A percentile compares a stretch with the other conserved stretches of the same genome.
These are phyloP conservation scores for Erebia ligea DNA, from an alignment of 2,888 invertebrate genomes.

Conservation along the genomic window DNA sequence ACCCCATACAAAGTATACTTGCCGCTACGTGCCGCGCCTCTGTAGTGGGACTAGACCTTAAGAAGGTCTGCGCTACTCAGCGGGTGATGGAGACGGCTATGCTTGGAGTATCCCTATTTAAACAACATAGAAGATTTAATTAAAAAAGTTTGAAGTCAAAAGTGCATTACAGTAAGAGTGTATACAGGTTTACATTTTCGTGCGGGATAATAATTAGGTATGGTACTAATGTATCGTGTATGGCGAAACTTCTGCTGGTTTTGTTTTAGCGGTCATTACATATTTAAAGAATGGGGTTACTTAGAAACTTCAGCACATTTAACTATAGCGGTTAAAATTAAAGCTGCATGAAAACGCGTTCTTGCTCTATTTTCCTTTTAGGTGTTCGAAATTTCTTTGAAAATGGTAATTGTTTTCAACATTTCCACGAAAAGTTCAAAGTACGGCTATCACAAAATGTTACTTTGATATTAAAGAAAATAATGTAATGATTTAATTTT, in stretches of 20 bases:
- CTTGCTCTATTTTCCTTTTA: background rate
- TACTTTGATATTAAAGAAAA: too few relatives aligned
- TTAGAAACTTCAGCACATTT: background rate
- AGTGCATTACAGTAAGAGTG: too few relatives aligned
- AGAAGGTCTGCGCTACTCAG: too few relatives aligned
- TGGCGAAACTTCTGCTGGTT: slow-evolving; percentile 7
- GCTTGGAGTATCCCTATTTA: too few relatives aligned
- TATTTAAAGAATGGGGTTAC: slow-evolving; percentile 7
- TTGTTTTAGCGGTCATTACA: background rate
- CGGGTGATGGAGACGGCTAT: too few relatives aligned
- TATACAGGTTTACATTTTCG: background rate
- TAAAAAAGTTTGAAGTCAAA: too few relatives aligned
- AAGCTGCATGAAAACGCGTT: background rate
- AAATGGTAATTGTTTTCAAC: background rate
- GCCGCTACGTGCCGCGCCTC: too few relatives aligned
- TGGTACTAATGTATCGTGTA: background rate
- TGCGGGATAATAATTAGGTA: background rate
- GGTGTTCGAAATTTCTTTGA: background rate
- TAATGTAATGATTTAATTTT: too few relatives aligned
- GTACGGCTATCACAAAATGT: too few relatives aligned
- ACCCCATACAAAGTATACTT: too few relatives aligned
- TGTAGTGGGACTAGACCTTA: too few relatives aligned
- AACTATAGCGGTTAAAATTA: slow-evolving; percentile 2
- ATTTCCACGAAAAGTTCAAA: background rate
- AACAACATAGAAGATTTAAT: too few relatives aligned